These are phyloP conservation scores for Eleutherodactylus coqui DNA, from an alignment of 2,797 vertebrate species.

Conservation along the genomic window DNA sequence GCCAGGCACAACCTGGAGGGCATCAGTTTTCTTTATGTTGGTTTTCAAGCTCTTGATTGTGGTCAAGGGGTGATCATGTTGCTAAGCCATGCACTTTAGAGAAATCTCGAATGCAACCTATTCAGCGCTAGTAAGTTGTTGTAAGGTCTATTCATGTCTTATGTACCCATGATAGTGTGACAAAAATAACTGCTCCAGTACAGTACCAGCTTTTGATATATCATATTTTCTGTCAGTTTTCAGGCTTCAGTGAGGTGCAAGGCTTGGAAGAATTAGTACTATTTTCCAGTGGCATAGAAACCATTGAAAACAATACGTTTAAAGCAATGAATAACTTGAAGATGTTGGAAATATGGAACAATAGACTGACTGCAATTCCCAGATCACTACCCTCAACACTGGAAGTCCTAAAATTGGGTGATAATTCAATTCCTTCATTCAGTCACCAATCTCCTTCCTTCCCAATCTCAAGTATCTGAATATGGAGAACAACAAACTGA, in stretches of 20 bases:
- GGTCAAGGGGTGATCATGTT: background rate
- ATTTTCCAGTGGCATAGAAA: constrained; percentile 79
- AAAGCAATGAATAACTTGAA: constrained; percentile 73
- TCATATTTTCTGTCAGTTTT: constrained; percentile 67
- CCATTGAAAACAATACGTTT: constrained; percentile 78
- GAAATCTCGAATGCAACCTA: background rate
- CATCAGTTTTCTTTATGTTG: too few species aligned
- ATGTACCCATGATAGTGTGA: background rate
- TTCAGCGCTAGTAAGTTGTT: background rate
- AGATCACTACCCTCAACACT: constrained; percentile 74
- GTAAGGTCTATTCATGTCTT: background rate
- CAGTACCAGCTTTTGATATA: background rate
- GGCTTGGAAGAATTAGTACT: constrained; percentile 79
- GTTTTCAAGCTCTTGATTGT: too few species aligned
- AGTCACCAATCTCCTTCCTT: constrained; percentile 73
- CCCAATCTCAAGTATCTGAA: constrained; percentile 75
- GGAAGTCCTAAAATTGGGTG: constrained; percentile 77
- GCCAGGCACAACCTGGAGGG: too few species aligned
- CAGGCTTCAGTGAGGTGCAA: constrained; percentile 72
- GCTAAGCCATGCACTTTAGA: too few species aligned
- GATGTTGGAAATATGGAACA: constrained; percentile 81
- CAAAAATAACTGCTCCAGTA: background rate
- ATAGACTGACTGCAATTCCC: constrained; percentile 77
- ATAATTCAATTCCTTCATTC: constrained; percentile 76
- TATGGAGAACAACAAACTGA: constrained; percentile 76